These are phyloP conservation scores for Porites lobata DNA, from an alignment of 92 coral and sea anemone species.

Conservation along the genomic window DNA sequence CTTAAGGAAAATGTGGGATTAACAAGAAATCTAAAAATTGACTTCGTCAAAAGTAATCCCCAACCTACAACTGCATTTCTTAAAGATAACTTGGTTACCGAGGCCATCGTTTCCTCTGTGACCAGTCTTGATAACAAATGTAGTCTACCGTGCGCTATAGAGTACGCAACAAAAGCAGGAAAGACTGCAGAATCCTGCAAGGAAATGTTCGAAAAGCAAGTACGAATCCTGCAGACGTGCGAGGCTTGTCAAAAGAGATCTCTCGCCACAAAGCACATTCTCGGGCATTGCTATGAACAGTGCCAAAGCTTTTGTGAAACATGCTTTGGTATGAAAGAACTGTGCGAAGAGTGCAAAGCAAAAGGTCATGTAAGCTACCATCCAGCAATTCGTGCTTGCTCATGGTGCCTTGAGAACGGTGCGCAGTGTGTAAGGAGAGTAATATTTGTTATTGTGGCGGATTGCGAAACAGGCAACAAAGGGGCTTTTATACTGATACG, in stretches of 20 bases:
- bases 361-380: constrained; percentile 41
- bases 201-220: constrained; percentile 22
- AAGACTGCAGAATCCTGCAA: constrained; percentile 43
- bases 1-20: constrained; percentile 49
- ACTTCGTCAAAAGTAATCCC: constrained; percentile 27
- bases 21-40: constrained; percentile 29
- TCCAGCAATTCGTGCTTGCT: constrained; percentile 27
- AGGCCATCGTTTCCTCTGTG: constrained; percentile 43
- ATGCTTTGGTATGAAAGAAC: constrained; percentile 43
- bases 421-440: constrained; percentile 37
- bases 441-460: constrained; percentile 38
- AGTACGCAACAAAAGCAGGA: constrained; percentile 32
- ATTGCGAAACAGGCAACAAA: constrained; percentile 62
- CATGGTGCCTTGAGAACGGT: constrained; percentile 27
- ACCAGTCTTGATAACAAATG: constrained; percentile 43
- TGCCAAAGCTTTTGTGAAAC: constrained; percentile 49
- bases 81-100: constrained; percentile 42
- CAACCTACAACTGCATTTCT: constrained; percentile 40
- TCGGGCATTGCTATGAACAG: constrained; percentile 37
- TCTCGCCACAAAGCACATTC: neutral
- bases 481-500: constrained; percentile 45
- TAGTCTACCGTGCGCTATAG: constrained; percentile 58
- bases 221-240: constrained; percentile 27
- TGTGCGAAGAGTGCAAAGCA: constrained; percentile 21
- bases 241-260: constrained; percentile 26